Base-by-base conservation (phyloP, 2,888 invertebrate genomes). In the Galerucella nymphaeae region DNA sequence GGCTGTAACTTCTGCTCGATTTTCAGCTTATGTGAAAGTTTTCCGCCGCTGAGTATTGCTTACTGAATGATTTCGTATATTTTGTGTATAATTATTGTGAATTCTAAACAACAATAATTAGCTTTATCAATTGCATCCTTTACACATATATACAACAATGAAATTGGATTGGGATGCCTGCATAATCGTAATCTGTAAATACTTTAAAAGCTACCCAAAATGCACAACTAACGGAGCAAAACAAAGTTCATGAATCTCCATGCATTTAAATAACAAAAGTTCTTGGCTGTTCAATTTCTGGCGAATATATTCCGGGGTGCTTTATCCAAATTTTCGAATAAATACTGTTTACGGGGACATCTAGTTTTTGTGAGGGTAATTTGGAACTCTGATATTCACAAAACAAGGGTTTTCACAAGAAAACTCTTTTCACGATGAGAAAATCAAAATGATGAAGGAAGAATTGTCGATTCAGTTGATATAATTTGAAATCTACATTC, bases 181-280 rank as follows among this genome's bases (percentile, higher is more conserved):
- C 16, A 53, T 16, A 9, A 53, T 10, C 16, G 18, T 18, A 9
- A 18, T 9, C 53, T 53, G 18, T 53, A 18, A 53, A 53, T 53
- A 53, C 18, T 53, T 53, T 18, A 18, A 18, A 18, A 18, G 53
- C 18, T 18, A 53, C 18, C 6, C 16, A 53, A 53, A 53, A 18
- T 53, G 53, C 16, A 53, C 18, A 53, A 53, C 53, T 53, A 18
- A 18, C 53, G 9, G 53, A 18, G 18, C 16, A 53, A 53, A 53
- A 53, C 53, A 18, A 53, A 53, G 53, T 53, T 53, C 18, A 53
- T 16, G 53, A 53, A 53, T 53, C n/a, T 53, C 53, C 53, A 53
- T 53, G 16, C 53, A 53, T 18, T 10, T 18, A 18, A 53, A 53
- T 16, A 18, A 10, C 53, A 16, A 53, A 53, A 53, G 16, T 48